These are phyloP conservation scores for Odontocerum albicorne DNA, from an alignment of 2,888 invertebrate genomes.

Conservation along the genomic window DNA sequence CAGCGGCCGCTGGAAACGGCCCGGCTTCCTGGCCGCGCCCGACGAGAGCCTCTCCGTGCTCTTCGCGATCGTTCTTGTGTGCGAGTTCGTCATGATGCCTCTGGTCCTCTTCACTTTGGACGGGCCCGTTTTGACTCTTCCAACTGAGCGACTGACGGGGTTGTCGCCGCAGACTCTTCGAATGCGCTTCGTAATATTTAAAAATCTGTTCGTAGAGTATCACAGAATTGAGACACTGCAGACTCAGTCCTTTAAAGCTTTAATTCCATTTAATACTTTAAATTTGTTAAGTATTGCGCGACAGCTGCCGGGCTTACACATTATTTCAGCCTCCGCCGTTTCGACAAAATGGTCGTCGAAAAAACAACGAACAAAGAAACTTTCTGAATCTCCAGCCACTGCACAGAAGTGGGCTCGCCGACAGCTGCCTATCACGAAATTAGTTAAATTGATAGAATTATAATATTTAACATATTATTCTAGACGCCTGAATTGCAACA, in stretches of 20 bases:
- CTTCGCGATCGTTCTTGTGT: constrained; percentile 25
- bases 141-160: constrained; percentile 1
- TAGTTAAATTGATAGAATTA: constrained; percentile 23
- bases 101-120: constrained; percentile 27
- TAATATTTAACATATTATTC: constrained; percentile 8
- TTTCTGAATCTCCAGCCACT: constrained; percentile 16
- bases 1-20: constrained; percentile 44
- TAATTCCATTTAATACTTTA: constrained; percentile 28
- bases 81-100: constrained; percentile 35
- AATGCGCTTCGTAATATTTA: constrained; percentile 8
- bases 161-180: no score
- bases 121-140: constrained; percentile 7
- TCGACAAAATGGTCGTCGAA: constrained; percentile 33
- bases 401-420: constrained; percentile 15
- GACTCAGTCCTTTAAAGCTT: constrained; percentile 33
- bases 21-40: constrained; percentile 45
- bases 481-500: constrained; percentile 13
- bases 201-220: constrained; percentile 30
- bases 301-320: constrained; percentile 31
- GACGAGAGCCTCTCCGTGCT: constrained; percentile 23
- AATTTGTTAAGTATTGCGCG: constrained; percentile 21
- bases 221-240: constrained; percentile 32
- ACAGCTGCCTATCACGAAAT: constrained; percentile 24
- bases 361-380: constrained; percentile 27
- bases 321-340: constrained; percentile 18